These are phyloP conservation scores for Torymus tubicola DNA, from an alignment of 2,888 invertebrate genomes.

Conservation along the genomic window DNA sequence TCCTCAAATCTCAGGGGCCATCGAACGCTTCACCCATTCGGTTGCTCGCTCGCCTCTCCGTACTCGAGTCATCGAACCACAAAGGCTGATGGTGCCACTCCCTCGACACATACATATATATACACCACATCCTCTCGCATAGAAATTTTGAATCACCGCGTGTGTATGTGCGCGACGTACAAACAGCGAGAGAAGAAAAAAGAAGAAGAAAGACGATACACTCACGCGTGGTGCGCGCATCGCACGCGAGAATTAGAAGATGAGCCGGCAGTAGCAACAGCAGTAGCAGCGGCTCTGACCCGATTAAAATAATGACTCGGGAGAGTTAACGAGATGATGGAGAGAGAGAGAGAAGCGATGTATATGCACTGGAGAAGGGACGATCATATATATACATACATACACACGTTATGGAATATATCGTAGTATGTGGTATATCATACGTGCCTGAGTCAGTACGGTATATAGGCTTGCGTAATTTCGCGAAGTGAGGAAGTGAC, in stretches of 20 bases:
- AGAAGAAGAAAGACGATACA: background rate
- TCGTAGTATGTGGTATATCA: no score
- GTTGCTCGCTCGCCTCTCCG: no score
- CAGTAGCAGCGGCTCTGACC: constrained; percentile 25
- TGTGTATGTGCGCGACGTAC: no score
- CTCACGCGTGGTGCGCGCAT: background rate
- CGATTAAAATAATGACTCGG: constrained; percentile 47
- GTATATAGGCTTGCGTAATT: no score
- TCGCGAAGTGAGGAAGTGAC: no score
- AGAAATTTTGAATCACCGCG: constrained; percentile 13
- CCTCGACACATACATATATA: background rate
- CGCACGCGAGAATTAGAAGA: background rate
- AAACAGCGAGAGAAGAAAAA: no score
- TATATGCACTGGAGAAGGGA: background rate
- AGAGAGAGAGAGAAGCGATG: constrained; percentile 35
- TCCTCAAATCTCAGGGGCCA: no score
- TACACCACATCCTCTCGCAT: constrained; percentile 13
- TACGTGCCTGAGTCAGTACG: no score
- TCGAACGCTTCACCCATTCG: no score
- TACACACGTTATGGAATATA: no score
- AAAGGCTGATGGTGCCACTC: background rate
- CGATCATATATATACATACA: no score
- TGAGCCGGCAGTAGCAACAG: background rate
- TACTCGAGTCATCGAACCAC: background rate
- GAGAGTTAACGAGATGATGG: constrained; percentile 50